Base-by-base conservation (phyloP, 2,888 invertebrate genomes). In the Ceriagrion tenellum region DNA sequence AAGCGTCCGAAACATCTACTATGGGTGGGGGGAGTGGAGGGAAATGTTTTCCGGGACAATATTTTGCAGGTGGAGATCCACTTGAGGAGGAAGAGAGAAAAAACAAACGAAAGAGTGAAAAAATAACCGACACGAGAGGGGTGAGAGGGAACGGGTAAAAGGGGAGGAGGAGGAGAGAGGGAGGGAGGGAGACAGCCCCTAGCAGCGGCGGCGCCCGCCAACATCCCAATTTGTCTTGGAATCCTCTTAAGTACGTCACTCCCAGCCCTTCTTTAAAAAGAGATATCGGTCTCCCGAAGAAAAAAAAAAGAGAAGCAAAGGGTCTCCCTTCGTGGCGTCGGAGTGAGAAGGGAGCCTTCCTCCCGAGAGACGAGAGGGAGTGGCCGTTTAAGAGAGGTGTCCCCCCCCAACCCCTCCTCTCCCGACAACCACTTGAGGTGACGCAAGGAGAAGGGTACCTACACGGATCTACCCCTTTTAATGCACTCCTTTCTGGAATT, bases 151-250 rank as follows among this genome's bases (percentile, higher is more conserved):
- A 26, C 26, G 26, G 23, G 8, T 26, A 20, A 26, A 69, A 26
- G 26, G 26, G 26, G 23, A 69, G n/a, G 69, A 3, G 4, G 69
- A 0, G 81, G 35, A 35, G 0, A 18, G 93, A 0, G 35, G 35
- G 47, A 47, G 47, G 47, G 40, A 40, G 13, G n/a, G 16, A 63
- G 91, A 63, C 23, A 40, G 35, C 35, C 35, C 81, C 81, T 8
- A n/a, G 4, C 47, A n/a, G n/a, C 23, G 91, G 91, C 23, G 93
- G 93, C 93, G 93, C 93, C 93, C 47, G 16, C 55, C 47, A 26
- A 63, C 93, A 93, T 93, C 69, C 81, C 93, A 93, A 93, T 93
- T 93, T 93, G 93, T 93, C 93, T 93, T 69, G 93, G 74, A 63
- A 93, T 93, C 93, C 93, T 93, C 93, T 93, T 74, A 93, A 69